Evolutionary conservation across 2,797 vertebrate species (phyloP), one percentile per base, ranked within the genome.

Genomic region (Crypturellus tataupa): DNA sequence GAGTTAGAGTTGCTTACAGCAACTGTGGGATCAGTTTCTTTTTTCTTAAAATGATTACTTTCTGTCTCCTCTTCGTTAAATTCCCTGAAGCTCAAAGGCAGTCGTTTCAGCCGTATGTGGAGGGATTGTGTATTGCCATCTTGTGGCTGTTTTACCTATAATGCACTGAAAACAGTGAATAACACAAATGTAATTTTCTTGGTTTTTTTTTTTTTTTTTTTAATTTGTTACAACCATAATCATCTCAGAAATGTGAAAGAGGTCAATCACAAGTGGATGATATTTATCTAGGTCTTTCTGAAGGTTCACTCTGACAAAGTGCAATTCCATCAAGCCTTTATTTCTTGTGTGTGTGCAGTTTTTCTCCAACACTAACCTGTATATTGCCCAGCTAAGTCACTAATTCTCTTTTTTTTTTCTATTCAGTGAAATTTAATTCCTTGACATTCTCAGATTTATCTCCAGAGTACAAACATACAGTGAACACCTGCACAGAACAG

Each of bases 91-190:
- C 25, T 83, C 18, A 78, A 87, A 69, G 42, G 27, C 59, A 35
- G 31, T 0, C 8, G 1, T 59, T 91, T 87, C 55, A 72, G 53
- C 53, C 29, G 19, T n/a, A 10, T 56, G 31, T 56, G 53, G 17
- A 31, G 53, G 53, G 53, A 31, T n/a, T 44, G 14, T 81, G 58
- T 75, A 70, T 92, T 96, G 95, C 96, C 96, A 96, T 90, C 96
- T 96, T 93, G 95, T 93, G 96, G 95, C 62, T 82, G 80, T 6
- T 93, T 87, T 86, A 46, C 40, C 44, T 77, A 21, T 12, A 24
- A 25, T 5, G 1, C 31, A 29, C 60, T 71, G 89, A 77, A 92
- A 83, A 69, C 33, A 6, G 7, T 35, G 46, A 80, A 49, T 63
- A 46, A 86, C 39, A 13, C 23, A 49, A 71, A 8, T 29, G 23